A percentile compares a stretch with the other conserved stretches of the same genome.
phyloP scores from a whole-genome alignment of 2,888 invertebrate species.

The Eupithecia subfuscata region DNA sequence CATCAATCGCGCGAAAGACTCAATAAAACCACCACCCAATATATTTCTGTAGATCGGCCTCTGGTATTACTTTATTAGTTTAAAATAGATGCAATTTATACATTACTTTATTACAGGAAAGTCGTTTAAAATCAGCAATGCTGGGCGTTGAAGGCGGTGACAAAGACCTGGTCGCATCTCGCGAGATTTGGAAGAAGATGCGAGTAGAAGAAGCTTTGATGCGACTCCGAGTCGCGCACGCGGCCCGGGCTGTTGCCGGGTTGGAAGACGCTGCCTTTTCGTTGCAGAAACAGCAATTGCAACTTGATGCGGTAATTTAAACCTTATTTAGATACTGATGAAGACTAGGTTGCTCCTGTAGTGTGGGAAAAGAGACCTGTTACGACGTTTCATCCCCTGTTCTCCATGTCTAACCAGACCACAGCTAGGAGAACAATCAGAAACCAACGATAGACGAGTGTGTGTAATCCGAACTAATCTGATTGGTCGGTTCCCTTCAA shows the following conservation, averaged over 20 bases:
- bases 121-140: slow-evolving; percentile 67
- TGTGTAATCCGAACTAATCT: too few species aligned
- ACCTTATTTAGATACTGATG: background rate
- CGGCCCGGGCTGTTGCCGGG: slow-evolving; percentile 85
- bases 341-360: background rate
- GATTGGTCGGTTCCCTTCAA: too few species aligned
- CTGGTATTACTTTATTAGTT: background rate
- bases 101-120: slow-evolving; percentile 60
- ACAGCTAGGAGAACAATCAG: too few species aligned
- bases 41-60: too few species aligned
- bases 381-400: too few species aligned
- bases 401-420: too few species aligned
- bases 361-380: background rate
- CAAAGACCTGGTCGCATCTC: slow-evolving; percentile 58
- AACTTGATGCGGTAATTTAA: slow-evolving; percentile 87
- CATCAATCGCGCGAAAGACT: too few species aligned
- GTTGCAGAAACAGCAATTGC: slow-evolving; percentile 87
- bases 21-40: too few species aligned
- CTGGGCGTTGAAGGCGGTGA: slow-evolving; percentile 72
- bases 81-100: background rate
- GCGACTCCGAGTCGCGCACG: slow-evolving; percentile 86
- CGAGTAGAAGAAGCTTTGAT: slow-evolving; percentile 86
- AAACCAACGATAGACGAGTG: too few species aligned
- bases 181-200: slow-evolving; percentile 63
- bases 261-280: slow-evolving; percentile 87